A percentile compares a stretch with the other conserved stretches of the same genome.
Conservation (phyloP, 2,113 vertebrate genomes). For the Coregonus clupeaformis region DNA sequence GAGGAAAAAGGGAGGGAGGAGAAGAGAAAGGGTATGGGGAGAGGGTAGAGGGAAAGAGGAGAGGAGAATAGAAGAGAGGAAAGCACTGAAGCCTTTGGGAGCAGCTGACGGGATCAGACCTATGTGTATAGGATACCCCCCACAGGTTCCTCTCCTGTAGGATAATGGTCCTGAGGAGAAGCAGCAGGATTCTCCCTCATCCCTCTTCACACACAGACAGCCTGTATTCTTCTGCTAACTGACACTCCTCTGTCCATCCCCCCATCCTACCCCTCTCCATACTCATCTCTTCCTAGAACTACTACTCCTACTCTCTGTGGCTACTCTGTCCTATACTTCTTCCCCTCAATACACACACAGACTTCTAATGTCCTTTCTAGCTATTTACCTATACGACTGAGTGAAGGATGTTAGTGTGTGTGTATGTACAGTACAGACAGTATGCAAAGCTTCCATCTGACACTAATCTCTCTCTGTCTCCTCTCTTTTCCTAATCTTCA, state of each 20-base stretch:
- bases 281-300: background rate
- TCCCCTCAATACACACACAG: too few relatives aligned
- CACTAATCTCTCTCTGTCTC: background rate
- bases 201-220: constrained; percentile 65
- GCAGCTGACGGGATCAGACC: constrained; percentile 64
- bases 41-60: constrained; percentile 8
- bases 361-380: too few relatives aligned
- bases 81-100: background rate
- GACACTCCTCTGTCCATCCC: constrained; percentile 65
- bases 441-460: background rate
- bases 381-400: too few relatives aligned
- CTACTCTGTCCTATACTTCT: too few relatives aligned
- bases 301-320: too few relatives aligned
- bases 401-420: background rate
- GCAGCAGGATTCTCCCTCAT: constrained; percentile 66
- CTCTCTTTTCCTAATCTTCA: background rate
- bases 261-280: background rate
- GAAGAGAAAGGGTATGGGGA: background rate
- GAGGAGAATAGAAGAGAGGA: constrained; percentile 14
- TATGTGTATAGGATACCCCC: constrained; percentile 26
- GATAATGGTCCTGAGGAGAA: constrained; percentile 63
- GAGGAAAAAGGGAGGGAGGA: background rate
- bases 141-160: constrained; percentile 65
- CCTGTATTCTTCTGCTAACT: constrained; percentile 69
- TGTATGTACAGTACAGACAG: background rate